These are phyloP conservation scores for Megaptera novaeangliae DNA, from an alignment of 2,113 vertebrate species.

Conservation along the genomic window DNA sequence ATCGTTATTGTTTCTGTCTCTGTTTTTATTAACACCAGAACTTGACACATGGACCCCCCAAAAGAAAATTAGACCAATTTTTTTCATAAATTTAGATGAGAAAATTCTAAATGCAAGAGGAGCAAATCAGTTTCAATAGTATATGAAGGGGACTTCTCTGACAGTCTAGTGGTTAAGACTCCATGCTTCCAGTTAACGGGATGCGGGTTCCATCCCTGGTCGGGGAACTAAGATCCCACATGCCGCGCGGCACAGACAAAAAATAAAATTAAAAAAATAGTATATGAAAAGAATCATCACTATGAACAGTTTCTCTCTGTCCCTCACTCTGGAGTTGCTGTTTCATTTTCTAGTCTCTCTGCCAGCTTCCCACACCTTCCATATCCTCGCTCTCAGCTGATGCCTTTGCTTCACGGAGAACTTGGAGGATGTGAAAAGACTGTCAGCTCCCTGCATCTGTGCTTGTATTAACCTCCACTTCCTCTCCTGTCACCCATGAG, in stretches of 20 bases:
- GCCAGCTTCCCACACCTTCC: neutral
- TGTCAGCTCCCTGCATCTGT: neutral
- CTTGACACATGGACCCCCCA: neutral
- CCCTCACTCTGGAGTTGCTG: neutral
- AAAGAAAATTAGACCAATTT: neutral
- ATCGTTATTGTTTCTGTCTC: neutral
- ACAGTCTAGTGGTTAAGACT: no score
- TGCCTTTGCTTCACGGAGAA: neutral
- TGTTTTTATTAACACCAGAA: neutral
- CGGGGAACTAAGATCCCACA: no score
- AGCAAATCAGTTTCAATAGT: neutral
- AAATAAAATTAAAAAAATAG: neutral
- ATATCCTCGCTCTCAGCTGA: neutral
- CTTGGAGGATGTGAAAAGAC: neutral
- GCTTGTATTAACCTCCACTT: neutral
- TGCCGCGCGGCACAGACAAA: accelerated
- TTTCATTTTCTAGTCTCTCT: neutral
- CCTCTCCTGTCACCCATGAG: neutral
- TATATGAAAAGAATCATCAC: neutral
- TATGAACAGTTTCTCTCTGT: neutral
- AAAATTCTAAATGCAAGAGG: neutral
- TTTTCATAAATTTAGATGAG: neutral
- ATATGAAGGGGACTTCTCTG: neutral
- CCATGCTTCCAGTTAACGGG: no score
- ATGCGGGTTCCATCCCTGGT: no score